Base-by-base conservation (phyloP, 2,888 invertebrate genomes). In the Deilephila porcellus region DNA sequence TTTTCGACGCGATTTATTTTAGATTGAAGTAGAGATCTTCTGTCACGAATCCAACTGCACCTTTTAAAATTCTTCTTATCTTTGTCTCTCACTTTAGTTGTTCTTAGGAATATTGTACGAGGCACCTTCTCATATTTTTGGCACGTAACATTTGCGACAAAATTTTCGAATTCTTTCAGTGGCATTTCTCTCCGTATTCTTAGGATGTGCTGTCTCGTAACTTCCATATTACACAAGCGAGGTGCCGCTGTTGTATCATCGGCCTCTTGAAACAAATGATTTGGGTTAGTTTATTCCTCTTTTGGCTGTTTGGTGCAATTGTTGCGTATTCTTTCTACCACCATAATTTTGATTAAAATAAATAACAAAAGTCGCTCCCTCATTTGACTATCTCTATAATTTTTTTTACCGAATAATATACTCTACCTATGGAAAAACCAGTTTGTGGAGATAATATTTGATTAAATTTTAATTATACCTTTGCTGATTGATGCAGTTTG, bases 221-320 rank as follows among this genome's bases (percentile, higher is more conserved):
- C 84, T 71, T 82, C 76, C 34, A 91, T 77, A 77, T 91, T 87
- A 74, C 91, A 91, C 4, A 90, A 71, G 62, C 78, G 63, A 60
- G 81, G 64, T 45, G 53, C n/a, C 25, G 60, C 32, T 7, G 17
- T 74, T 37, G 56, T 25, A 37, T 71, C 71, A 67, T 52, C 52
- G 71, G 83, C 85, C 90, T 92, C 91, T 92, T 91, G 90, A 90
- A 90, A 85, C 84, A 85, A 90, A 90, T 76, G 80, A 74, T 60
- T 74, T 74, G 82, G 75, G 81, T 85, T 82, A 85, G 71, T 79
- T 78, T 79, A 72, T 56, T n/a, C 3, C 17, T n/a, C n/a, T 19
- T 56, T 45, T 11, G 7, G 1, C 7, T 8, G 37, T 37, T 37
- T 8, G 11, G 37, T 37, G 37, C 37, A 14, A 45, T 45, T 3